Evolutionary conservation across 2,113 vertebrate species (phyloP), one percentile per base, ranked within the genome.

Genomic region (Synchiropus splendidus): DNA sequence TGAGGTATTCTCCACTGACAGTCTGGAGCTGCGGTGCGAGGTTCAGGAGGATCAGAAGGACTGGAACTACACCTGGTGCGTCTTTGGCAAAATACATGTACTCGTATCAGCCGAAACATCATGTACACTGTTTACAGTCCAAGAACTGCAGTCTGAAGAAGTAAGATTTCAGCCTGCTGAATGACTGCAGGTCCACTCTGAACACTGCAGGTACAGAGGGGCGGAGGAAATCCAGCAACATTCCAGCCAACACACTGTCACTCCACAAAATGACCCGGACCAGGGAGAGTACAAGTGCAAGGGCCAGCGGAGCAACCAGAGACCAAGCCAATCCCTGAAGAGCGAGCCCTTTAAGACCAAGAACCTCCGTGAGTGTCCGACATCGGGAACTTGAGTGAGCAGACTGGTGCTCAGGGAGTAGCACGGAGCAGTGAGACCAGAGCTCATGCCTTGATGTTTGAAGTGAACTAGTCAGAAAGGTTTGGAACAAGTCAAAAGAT

Each of bases 1-100:
- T 5, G 79, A 85, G 2, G 79, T 74, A 10, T 79, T 85, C 31
- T 49, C 64, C 27, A 80, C 79, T 0, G 74, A 79, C 36, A 80
- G 39, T 35, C 53, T 86, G 38, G 27, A 31, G 12, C 74, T 86
- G 12, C 21, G 12, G 13, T 86, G 84, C 69, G 40, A 56, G 3
- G 61, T 85, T 32, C 3, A 33, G 17, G 49, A 36, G 9, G 48
- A 37, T 4, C 0, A 12, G 0, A 2, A 42, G 9, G 9, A 0
- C 0, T 86, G 84, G 82, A 73, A 69, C 58, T 86, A 75, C 57
- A 72, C 64, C 12, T 86, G 84, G 84, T 85, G 76, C 48, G 21
- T 4, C 12, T 30, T 13, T 30, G 16, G n/a, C 21, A 10, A 41
- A 6, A n/a, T 41, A n/a, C n/a, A n/a, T n/a, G n/a, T n/a, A n/a